Conservation (phyloP, 37 sponge, comb jelly and placozoan species). For the Hexactinellida sp. region DNA sequence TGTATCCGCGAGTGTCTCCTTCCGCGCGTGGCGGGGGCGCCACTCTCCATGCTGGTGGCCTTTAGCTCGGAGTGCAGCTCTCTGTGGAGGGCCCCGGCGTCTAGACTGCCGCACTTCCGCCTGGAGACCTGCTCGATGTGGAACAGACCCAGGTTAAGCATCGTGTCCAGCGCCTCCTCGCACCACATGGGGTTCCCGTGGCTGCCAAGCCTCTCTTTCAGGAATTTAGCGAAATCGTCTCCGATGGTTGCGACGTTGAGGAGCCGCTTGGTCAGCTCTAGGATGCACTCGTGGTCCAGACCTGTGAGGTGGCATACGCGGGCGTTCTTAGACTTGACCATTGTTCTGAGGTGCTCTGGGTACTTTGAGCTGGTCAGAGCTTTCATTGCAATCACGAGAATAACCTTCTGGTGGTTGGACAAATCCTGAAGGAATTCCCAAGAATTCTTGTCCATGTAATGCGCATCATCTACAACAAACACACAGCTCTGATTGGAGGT, state of each 20-base stretch:
- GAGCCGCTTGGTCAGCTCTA: conserved; percentile 45
- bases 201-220: conserved; percentile 26
- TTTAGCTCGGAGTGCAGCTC: background rate
- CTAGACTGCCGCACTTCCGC: background rate
- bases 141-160: conserved; percentile 55
- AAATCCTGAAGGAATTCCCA: conserved; percentile 77
- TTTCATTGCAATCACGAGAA: conserved; percentile 37
- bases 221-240: conserved; percentile 39
- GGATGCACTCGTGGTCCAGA: conserved; percentile 38
- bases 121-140: conserved; percentile 14
- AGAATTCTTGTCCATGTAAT: conserved; percentile 74
- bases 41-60: background rate
- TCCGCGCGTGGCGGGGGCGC: background rate
- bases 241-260: conserved; percentile 50
- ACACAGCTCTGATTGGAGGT: conserved; percentile 24
- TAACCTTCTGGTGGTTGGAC: conserved; percentile 45
- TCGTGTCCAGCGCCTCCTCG: conserved; percentile 64
- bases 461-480: conserved; percentile 80
- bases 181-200: conserved; percentile 81
- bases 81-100: background rate
- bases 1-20: background rate
- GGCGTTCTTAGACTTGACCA: conserved; percentile 30
- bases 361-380: conserved; percentile 9
- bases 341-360: conserved; percentile 20
- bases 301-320: conserved; percentile 33